phyloP scores from a whole-genome alignment of 2,113 vertebrate genomes.

The Megaleporinus macrocephalus region DNA sequence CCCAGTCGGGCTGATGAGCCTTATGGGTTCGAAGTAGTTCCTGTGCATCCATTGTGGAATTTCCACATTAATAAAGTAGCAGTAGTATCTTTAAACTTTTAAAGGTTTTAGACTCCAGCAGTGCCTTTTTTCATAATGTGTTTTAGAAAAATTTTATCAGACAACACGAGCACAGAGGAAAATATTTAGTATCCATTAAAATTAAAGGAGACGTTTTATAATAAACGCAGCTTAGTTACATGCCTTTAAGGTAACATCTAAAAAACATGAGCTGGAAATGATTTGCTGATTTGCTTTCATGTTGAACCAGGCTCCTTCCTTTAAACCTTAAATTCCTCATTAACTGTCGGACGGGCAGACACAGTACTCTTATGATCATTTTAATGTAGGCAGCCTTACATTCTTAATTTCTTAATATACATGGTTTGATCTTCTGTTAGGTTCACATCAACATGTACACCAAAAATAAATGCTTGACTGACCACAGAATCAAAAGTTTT shows the following conservation, averaged over 20 bases:
- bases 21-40: too few species aligned
- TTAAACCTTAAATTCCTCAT: conserved; percentile 20
- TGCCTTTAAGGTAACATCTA: background rate
- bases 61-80: too few species aligned
- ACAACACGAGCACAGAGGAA: background rate
- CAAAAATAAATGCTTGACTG: too few species aligned
- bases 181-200: background rate
- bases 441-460: too few species aligned
- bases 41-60: too few species aligned
- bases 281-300: background rate
- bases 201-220: background rate
- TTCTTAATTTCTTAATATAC: too few species aligned
- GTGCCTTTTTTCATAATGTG: too few species aligned
- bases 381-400: background rate
- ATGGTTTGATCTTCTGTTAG: too few species aligned
- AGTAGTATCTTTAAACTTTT: too few species aligned
- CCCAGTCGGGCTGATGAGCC: too few species aligned
- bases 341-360: background rate
- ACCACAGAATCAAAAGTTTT: too few species aligned
- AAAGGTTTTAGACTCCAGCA: too few species aligned
- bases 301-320: background rate
- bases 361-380: background rate
- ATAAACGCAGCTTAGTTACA: background rate
- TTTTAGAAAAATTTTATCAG: background rate
- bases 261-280: conserved; percentile 10